Evolutionary conservation across 2,797 vertebrate species (phyloP).

Genomic region (Mionectes olivaceus): DNA sequence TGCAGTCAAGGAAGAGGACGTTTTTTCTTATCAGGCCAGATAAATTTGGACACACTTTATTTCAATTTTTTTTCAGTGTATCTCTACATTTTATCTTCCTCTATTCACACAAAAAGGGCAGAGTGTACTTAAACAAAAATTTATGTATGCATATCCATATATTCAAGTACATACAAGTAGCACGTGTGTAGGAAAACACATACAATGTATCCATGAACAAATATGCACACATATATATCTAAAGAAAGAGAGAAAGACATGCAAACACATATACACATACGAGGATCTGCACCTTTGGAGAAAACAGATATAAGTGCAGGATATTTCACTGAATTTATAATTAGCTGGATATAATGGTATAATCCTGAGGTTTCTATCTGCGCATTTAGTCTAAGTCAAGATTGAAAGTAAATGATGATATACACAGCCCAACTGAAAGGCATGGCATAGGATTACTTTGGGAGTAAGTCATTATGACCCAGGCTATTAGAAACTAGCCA

Average conservation of each 20-base stretch:
- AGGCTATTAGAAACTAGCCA: not conserved
- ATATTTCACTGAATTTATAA: not conserved
- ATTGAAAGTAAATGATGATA: not conserved
- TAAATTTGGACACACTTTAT: not conserved
- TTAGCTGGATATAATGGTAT: not conserved
- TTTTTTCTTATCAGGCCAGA: not conserved
- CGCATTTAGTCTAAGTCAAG: not conserved
- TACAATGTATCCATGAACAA: not conserved
- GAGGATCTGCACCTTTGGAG: not conserved
- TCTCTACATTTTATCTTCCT: not conserved
- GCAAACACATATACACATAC: not conserved
- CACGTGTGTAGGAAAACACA: not conserved
- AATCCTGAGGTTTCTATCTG: not conserved
- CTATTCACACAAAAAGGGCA: not conserved
- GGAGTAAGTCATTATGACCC: not conserved
- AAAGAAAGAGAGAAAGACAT: not conserved
- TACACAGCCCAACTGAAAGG: not conserved
- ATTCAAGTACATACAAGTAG: not conserved
- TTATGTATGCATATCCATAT: not conserved
- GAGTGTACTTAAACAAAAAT: not conserved
- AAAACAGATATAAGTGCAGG: fast-evolving
- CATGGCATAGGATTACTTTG: not conserved
- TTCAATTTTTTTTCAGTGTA: not conserved
- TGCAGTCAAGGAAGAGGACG: not conserved
- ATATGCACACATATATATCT: not conserved